These are phyloP conservation scores for Habroteleia sp. DNA, from an alignment of 2,888 invertebrate genomes.

Conservation along the genomic window DNA sequence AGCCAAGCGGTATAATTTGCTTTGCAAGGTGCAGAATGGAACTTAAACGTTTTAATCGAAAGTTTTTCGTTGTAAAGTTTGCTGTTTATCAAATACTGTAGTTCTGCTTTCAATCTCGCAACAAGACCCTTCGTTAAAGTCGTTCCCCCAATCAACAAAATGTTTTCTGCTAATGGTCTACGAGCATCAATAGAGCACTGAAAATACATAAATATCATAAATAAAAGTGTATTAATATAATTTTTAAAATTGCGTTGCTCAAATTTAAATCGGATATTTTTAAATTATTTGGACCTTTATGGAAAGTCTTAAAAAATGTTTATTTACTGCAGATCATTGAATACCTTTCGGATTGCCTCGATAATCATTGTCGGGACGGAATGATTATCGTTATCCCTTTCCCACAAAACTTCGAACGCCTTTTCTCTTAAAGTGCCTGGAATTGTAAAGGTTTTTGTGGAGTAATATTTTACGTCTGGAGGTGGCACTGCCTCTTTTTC, in stretches of 20 bases:
- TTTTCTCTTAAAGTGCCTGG: slow-evolving; percentile 89
- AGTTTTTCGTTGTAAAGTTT: slow-evolving; percentile 85
- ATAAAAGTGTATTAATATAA: too few species aligned
- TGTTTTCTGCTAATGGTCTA: slow-evolving; percentile 88
- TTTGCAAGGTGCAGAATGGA: slow-evolving; percentile 90
- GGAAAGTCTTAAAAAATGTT: background rate
- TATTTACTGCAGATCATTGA: too few species aligned
- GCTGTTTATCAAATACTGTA: slow-evolving; percentile 85
- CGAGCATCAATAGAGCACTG: slow-evolving; percentile 93
- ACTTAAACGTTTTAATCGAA: slow-evolving; percentile 86
- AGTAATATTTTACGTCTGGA: slow-evolving; percentile 86
- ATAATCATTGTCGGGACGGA: slow-evolving; percentile 92
- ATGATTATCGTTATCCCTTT: slow-evolving; percentile 90
- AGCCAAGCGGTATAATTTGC: slow-evolving; percentile 93
- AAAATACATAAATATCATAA: too few species aligned
- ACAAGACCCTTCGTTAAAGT: slow-evolving; percentile 91
- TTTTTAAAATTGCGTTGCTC: too few species aligned
- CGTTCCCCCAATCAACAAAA: slow-evolving; percentile 93
- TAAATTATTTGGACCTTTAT: too few species aligned
- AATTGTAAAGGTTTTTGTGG: slow-evolving; percentile 85
- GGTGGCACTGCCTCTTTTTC: slow-evolving; percentile 82
- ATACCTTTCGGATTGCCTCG: slow-evolving; percentile 88
- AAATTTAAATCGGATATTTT: too few species aligned
- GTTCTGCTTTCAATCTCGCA: slow-evolving; percentile 89
- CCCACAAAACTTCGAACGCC: slow-evolving; percentile 92